Evolutionary conservation across 2,113 vertebrate genomes (phyloP).

Genomic region (Camelus bactrianus): DNA sequence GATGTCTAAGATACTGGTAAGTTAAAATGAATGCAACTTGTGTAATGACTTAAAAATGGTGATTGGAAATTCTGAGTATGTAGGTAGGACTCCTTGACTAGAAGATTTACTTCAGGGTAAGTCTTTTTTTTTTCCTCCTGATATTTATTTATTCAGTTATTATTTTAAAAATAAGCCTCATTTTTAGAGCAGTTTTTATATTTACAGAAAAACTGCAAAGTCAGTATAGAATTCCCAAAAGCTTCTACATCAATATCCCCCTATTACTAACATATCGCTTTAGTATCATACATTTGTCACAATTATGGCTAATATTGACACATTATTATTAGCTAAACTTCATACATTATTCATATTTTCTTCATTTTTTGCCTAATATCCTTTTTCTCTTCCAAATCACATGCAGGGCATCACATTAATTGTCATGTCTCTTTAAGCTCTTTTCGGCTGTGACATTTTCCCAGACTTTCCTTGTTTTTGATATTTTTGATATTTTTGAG

Average conservation of each 20-base stretch:
- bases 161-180: background rate
- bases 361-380: background rate
- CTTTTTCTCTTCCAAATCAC: background rate
- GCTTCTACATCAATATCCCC: background rate
- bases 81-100: background rate
- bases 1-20: background rate
- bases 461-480: background rate
- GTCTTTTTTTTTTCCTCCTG: rapidly evolving
- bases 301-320: background rate
- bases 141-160: background rate
- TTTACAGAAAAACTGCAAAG: background rate
- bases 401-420: background rate
- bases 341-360: background rate
- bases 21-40: background rate
- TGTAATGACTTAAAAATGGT: background rate
- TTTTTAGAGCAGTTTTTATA: constrained; percentile 8
- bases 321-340: background rate
- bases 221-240: background rate
- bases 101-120: background rate
- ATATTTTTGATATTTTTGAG: background rate
- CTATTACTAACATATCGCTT: background rate
- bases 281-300: background rate
- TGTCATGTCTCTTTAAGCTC: background rate
- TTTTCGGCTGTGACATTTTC: background rate
- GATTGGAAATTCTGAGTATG: background rate